Percentiles rank a stretch among this genome's conserved stretches.
phyloP scores from a whole-genome alignment of 2,797 vertebrate genomes.

The Coccyzus lansbergi region DNA sequence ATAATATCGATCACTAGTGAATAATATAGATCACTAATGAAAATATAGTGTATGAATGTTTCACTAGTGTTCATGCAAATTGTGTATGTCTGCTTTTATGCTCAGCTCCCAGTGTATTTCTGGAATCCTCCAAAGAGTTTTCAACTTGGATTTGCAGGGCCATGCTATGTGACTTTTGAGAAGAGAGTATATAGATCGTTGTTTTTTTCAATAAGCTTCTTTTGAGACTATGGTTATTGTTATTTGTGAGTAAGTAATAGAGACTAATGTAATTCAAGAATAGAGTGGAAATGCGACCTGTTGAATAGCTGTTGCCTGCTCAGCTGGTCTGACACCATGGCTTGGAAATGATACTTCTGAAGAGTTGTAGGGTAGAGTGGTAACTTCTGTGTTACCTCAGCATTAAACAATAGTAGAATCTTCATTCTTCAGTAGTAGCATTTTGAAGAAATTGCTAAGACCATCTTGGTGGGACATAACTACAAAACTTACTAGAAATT shows the following conservation, averaged over 20 bases:
- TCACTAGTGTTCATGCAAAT: not conserved
- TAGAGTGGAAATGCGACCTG: not conserved
- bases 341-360: not conserved
- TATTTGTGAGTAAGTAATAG: not conserved
- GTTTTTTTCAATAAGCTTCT: not conserved
- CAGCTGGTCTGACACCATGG: not conserved
- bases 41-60: not conserved
- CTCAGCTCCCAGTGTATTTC: not conserved
- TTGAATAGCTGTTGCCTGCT: not conserved
- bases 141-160: not conserved
- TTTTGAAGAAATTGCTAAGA: not conserved
- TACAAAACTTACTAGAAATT: not conserved
- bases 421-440: not conserved
- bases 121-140: not conserved
- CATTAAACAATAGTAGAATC: not conserved
- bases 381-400: not conserved
- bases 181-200: not conserved
- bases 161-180: not conserved
- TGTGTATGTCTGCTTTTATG: not conserved
- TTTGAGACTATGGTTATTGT: not conserved
- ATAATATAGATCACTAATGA: not conserved
- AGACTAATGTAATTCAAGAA: not conserved
- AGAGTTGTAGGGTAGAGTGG: not conserved
- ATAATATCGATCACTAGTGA: too few relatives aligned
- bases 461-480: not conserved